Evolutionary conservation across 2,113 vertebrate species (phyloP).

Genomic region (Lophotis ruficrista): DNA sequence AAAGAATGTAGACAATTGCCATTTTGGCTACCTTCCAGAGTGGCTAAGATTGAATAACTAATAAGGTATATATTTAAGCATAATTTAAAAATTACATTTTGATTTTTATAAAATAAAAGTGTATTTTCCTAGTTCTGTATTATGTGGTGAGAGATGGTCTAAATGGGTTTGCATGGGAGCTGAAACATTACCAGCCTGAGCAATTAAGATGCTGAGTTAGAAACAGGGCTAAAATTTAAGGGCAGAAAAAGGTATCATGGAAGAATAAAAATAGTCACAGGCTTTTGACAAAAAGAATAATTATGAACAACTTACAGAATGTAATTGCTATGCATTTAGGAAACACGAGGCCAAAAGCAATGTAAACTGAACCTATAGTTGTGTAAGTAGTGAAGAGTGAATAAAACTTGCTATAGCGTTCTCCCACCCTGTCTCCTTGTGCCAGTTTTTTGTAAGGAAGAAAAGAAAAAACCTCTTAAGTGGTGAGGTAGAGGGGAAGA

Average conservation of each 20-base stretch:
- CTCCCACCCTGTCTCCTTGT: neutral
- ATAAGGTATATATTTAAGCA: neutral
- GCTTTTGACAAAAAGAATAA: neutral
- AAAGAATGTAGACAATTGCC: neutral
- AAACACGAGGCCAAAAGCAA: slow-evolving; percentile 16
- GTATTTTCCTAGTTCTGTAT: neutral
- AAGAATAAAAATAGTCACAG: neutral
- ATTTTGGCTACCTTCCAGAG: neutral
- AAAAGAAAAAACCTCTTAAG: neutral
- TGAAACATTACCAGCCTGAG: neutral
- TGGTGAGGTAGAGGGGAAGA: neutral
- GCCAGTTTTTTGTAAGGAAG: neutral
- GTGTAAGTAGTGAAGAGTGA: neutral
- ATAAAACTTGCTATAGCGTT: neutral
- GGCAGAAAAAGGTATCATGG: neutral
- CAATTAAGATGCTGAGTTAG: neutral
- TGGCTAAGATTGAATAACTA: neutral
- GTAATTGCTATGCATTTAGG: neutral
- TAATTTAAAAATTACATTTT: neutral
- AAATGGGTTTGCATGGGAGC: neutral
- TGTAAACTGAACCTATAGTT: neutral
- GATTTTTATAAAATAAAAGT: neutral
- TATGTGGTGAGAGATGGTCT: neutral
- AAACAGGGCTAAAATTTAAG: slow-evolving; percentile 21
- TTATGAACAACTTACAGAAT: neutral